Evolutionary conservation across 1,140 invertebrate species (phyloP), one percentile per base, ranked within the genome.

Genomic region (Orchestia grillus): DNA sequence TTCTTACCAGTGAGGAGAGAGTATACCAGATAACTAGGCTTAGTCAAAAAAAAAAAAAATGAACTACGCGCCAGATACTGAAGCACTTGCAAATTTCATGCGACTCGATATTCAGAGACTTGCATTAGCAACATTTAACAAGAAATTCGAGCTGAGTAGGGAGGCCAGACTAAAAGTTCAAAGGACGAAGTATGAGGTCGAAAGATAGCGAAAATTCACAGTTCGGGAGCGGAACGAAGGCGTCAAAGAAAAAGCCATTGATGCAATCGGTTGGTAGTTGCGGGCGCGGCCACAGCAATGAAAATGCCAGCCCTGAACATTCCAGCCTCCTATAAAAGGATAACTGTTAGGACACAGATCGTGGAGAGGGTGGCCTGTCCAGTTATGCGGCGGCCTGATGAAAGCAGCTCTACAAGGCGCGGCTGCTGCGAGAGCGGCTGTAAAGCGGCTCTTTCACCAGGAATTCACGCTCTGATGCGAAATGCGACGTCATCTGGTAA

Each of bases 271-370:
- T 91, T 44, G 88, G 88, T 28, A 91, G 88, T 91, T 91, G 23
- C 36, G 88, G 88, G 88, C 44, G 41, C 41, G 88, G 88, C 88
- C 3, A 11, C 16, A 23, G 23, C 62, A 77, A 91, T 42, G 88
- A 4, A 91, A 91, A 91, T 91, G 88, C 88, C 88, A 91, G 88
- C 44, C 41, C 11, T 43, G 88, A 91, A 42, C 88, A 91, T 91
- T 91, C 88, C 88, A 28, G 28, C 44, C 41, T 42, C 42, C 88
- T 44, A 91, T 91, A 91, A 91, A 91, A 44, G 88, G 88, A 44
- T 41, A 41, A 91, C 88, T 43, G 88, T 91, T 91, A 91, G 88
- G 88, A 91, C 88, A 44, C 88, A 15, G 87, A 44, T 91, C 41
- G 88, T 91, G 88, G 19, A 4, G 36, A 41, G 88, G 88, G 6